A percentile compares a stretch with the other conserved stretches of the same genome.
These are phyloP conservation scores for Oxyura jamaicensis DNA, from an alignment of 2,113 vertebrate genomes.

Conservation along the genomic window DNA sequence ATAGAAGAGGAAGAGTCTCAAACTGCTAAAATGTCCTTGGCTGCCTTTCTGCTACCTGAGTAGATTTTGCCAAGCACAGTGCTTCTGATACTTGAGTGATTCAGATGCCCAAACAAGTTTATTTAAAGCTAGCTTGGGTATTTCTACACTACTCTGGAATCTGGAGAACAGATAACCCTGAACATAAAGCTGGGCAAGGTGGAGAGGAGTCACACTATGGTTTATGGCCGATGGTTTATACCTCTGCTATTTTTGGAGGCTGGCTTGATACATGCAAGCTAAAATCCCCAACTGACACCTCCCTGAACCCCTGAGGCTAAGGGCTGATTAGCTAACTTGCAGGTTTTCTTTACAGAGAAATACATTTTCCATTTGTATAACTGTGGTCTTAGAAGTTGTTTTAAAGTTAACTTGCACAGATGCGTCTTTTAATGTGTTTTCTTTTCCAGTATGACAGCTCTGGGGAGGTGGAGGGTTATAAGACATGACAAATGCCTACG, in stretches of 20 bases:
- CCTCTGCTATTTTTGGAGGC: background rate
- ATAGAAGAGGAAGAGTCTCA: background rate
- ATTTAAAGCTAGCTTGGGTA: background rate
- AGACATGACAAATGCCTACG: background rate
- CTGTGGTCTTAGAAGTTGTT: background rate
- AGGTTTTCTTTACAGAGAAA: background rate
- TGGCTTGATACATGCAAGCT: background rate
- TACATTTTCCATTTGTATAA: conserved; percentile 3
- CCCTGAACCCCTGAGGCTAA: background rate
- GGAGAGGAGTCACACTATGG: background rate
- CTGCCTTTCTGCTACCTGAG: background rate
- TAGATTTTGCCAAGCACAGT: background rate
- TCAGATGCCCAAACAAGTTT: background rate
- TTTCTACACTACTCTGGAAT: background rate
- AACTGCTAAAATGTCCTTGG: background rate
- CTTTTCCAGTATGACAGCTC: conserved; percentile 35
- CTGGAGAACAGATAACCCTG: background rate
- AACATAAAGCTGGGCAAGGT: background rate
- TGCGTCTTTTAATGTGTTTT: conserved; percentile 20
- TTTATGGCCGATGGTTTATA: background rate
- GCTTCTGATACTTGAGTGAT: background rate
- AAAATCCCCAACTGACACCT: background rate
- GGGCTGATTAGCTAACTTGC: background rate
- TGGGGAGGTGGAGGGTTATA: background rate
- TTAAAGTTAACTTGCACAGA: background rate